Evolutionary conservation across 2,888 invertebrate genomes (phyloP).

Genomic region (Argyresthia albistria): DNA sequence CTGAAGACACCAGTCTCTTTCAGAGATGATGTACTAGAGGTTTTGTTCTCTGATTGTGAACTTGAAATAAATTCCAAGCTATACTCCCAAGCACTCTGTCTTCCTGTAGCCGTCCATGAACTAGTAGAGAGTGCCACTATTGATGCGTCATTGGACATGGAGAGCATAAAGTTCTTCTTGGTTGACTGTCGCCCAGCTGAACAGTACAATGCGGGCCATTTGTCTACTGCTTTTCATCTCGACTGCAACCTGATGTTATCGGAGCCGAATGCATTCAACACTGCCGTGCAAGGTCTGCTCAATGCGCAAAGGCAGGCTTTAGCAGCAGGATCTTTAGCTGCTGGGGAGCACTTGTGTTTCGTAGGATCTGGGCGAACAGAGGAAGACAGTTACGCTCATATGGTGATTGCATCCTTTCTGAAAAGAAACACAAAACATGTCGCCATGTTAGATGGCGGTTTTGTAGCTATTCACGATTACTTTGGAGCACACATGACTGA

Average conservation of each 20-base stretch:
- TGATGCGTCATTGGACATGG: constrained; percentile 72
- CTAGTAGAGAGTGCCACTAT: constrained; percentile 86
- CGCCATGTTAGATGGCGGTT: constrained; percentile 93
- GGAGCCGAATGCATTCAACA: constrained; percentile 94
- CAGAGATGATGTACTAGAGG: constrained; percentile 83
- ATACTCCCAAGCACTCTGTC: constrained; percentile 90
- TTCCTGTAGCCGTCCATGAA: constrained; percentile 96
- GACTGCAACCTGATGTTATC: constrained; percentile 98
- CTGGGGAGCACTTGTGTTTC: constrained; percentile 91
- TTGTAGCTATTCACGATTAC: constrained; percentile 86
- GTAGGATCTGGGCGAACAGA: constrained; percentile 95
- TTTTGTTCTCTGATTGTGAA: constrained; percentile 70
- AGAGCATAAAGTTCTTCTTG: constrained; percentile 89
- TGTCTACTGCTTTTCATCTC: constrained; percentile 97
- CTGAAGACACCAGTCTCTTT: constrained; percentile 94
- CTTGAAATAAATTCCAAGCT: constrained; percentile 74
- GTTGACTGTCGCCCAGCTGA: constrained; percentile 98
- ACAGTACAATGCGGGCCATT: constrained; percentile 97
- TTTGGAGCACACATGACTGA: constrained; percentile 86
- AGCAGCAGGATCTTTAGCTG: constrained; percentile 88
- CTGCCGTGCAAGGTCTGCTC: constrained; percentile 92
- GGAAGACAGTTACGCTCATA: constrained; percentile 96
- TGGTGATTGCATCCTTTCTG: constrained; percentile 98
- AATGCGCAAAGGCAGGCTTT: constrained; percentile 91
- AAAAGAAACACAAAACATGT: constrained; percentile 95